These are phyloP conservation scores for Lingula anatina DNA, from an alignment of 2,888 invertebrate genomes.

Conservation along the genomic window DNA sequence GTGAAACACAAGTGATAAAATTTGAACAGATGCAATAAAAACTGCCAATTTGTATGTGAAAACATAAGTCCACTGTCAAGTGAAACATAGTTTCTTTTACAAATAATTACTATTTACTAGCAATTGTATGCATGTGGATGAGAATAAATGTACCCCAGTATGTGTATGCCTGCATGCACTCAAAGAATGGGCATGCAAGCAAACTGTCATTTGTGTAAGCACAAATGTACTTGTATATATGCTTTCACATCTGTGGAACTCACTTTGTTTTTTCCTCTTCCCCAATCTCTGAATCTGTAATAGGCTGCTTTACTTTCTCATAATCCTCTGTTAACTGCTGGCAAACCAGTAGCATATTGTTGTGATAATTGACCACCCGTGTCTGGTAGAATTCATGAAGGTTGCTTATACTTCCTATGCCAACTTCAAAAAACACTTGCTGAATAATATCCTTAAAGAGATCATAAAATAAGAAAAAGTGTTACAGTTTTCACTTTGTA, in stretches of 20 bases:
- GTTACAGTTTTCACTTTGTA: not conserved
- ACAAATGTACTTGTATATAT: not conserved
- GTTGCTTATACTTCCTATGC: constrained; percentile 59
- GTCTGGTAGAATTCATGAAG: constrained; percentile 61
- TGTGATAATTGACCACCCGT: constrained; percentile 47
- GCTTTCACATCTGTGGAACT: not conserved
- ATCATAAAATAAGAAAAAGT: constrained; percentile 1
- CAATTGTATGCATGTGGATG: no score
- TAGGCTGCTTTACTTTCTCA: constrained; percentile 42
- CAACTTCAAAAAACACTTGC: constrained; percentile 61
- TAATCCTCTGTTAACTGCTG: constrained; percentile 43
- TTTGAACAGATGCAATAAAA: not conserved
- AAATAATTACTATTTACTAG: no score
- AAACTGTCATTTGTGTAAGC: not conserved
- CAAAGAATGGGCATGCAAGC: not conserved
- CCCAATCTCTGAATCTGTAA: constrained; percentile 21
- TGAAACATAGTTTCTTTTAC: no score
- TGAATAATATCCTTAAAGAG: constrained; percentile 59
- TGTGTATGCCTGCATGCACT: no score
- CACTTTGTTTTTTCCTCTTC: not conserved
- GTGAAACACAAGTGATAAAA: not conserved
- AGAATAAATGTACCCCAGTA: no score
- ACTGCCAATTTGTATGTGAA: not conserved
- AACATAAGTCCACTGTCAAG: no score
- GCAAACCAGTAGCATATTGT: constrained; percentile 43